These are phyloP conservation scores for Nymphicus hollandicus DNA, from an alignment of 2,113 vertebrate species.

Conservation along the genomic window DNA sequence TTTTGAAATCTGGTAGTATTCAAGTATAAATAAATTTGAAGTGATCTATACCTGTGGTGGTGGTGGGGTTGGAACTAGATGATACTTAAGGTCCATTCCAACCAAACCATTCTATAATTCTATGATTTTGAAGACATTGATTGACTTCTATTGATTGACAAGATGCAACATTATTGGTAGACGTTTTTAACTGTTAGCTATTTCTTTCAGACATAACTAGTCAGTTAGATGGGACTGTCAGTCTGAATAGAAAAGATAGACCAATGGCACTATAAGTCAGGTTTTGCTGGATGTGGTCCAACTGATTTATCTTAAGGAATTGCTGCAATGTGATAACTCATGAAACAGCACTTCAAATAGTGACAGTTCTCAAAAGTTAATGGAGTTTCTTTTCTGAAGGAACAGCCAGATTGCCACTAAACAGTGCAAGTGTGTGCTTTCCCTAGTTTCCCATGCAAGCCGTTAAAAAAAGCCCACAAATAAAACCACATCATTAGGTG, in stretches of 20 bases:
- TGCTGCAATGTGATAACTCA: not conserved
- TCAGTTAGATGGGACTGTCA: not conserved
- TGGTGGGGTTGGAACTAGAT: no score
- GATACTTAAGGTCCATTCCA: no score
- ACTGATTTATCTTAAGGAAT: not conserved
- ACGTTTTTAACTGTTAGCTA: not conserved
- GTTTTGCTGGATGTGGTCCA: not conserved
- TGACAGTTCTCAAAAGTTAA: not conserved
- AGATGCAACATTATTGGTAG: not conserved
- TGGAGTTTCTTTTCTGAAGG: not conserved
- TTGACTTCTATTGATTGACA: not conserved
- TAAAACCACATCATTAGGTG: not conserved
- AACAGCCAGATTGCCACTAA: not conserved
- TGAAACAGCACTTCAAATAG: not conserved
- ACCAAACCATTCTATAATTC: no score
- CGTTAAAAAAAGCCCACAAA: not conserved
- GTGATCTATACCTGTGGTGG: not conserved
- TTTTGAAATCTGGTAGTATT: not conserved
- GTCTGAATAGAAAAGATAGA: not conserved
- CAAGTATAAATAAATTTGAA: not conserved
- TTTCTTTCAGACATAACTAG: not conserved
- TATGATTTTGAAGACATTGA: not conserved
- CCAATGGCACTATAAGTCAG: not conserved
- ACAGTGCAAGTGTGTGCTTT: not conserved
- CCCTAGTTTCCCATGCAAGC: not conserved